Evolutionary conservation across 1,140 invertebrate genomes (phyloP), one percentile per base, ranked within the genome.

Genomic region (Megalopta genalis): DNA sequence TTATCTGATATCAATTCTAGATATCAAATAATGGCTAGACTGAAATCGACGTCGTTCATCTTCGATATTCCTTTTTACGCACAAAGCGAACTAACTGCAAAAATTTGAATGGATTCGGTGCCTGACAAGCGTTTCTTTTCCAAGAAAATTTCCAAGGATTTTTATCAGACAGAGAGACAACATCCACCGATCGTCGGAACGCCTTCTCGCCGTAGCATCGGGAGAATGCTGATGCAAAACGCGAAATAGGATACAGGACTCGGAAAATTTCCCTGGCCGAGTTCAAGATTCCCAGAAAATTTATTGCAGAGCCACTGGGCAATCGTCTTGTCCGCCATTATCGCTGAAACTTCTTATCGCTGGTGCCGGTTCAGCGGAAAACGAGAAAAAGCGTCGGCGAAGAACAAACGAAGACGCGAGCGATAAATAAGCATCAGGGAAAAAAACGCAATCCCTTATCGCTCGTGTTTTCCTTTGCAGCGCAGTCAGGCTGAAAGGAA

Each of bases 361-460:
- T 32, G 42, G 59, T 60, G 21, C 39, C 27, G 67, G 63, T 77
- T 71, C 62, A 21, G 21, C 49, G 57, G 6, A 8, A 12, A 14
- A 42, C 25, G 1, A 16, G 32, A 23, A 62, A 66, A 63, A 71
- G 37, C 57, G 42, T 32, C 37, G 73, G 68, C 21, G 37, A 54
- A 72, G 77, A 49, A 62, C 70, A 37, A 59, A 12, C 14, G 57
- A 25, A 42, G 64, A 80, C 57, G 27, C 52, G 76, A 68, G 46
- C 76, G 46, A 79, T 79, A 79, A 79, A 82, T 82, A 66, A 82
- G 80, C 75, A 72, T 78, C 54, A 63, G 21, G 54, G 64, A 79
- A 79, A 82, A n/a, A 81, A 81, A 25, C 66, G 60, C 77, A 81
- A 81, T 81, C 74, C 66, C 74, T 77, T 81, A 70, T 81, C 79